Conservation (phyloP, 2,113 vertebrate species). For the Paradoxurus hermaphroditus region DNA sequence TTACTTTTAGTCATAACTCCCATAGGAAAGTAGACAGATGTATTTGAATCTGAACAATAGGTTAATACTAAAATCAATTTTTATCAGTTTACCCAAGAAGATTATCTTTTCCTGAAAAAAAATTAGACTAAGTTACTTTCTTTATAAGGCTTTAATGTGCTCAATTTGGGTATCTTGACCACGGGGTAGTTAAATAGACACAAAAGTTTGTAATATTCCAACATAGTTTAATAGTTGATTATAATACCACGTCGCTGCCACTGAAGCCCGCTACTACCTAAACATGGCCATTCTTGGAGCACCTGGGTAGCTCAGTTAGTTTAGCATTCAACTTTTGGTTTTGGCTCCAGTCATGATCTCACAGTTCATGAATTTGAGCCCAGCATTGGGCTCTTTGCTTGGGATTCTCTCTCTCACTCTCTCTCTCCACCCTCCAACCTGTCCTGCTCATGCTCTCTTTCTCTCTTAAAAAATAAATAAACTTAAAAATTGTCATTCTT, state of each 20-base stretch:
- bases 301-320: too few relatives aligned
- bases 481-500: slow-evolving; percentile 82
- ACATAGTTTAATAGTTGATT: slow-evolving; percentile 89
- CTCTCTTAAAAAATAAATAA: too few relatives aligned
- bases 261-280: slow-evolving; percentile 82
- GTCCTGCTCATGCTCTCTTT: too few relatives aligned
- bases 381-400: too few relatives aligned
- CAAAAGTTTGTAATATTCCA: slow-evolving; percentile 82
- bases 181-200: slow-evolving; percentile 85
- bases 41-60: slow-evolving; percentile 19
- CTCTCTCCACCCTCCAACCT: too few relatives aligned
- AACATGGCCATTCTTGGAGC: slow-evolving; percentile 77
- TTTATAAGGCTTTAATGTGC: slow-evolving; percentile 73
- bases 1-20: not conserved
- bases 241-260: slow-evolving; percentile 86
- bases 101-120: slow-evolving; percentile 50
- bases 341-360: too few relatives aligned
- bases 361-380: too few relatives aligned
- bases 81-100: not conserved
- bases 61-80: slow-evolving; percentile 48
- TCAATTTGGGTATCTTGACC: slow-evolving; percentile 68
- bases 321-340: too few relatives aligned
- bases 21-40: not conserved
- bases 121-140: slow-evolving; percentile 62
- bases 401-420: too few relatives aligned